These are phyloP conservation scores for Eupelmus urozonus DNA, from an alignment of 2,888 invertebrate genomes.

Conservation along the genomic window DNA sequence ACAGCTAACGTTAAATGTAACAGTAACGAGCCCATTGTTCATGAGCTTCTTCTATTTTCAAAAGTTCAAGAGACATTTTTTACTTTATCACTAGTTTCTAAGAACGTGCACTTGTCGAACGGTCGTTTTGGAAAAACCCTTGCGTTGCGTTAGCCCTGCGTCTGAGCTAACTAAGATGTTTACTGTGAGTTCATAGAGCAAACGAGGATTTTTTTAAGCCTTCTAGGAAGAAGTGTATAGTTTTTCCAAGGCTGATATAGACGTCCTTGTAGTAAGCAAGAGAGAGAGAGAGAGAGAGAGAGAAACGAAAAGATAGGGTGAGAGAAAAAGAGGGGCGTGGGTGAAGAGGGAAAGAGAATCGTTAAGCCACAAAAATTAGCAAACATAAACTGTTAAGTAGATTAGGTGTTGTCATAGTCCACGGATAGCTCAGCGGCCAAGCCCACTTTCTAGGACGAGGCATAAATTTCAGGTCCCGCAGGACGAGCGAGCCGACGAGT, in stretches of 20 bases:
- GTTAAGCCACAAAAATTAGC: slow-evolving; percentile 30
- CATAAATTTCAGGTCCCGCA: slow-evolving; percentile 31
- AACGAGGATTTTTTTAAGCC: no score
- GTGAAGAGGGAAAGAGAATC: neutral
- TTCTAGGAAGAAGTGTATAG: neutral
- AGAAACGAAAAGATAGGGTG: no score
- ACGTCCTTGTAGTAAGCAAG: slow-evolving; percentile 16
- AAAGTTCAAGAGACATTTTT: no score
- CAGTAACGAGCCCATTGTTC: no score
- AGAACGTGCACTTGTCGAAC: no score
- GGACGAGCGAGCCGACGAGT: neutral
- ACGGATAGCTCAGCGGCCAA: neutral
- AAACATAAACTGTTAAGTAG: slow-evolving; percentile 35
- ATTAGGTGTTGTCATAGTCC: slow-evolving; percentile 28
- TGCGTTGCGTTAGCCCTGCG: no score
- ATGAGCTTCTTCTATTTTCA: no score
- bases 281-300: neutral
- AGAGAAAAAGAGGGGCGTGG: neutral
- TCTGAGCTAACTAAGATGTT: no score
- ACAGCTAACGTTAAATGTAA: no score
- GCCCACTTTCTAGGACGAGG: slow-evolving; percentile 31
- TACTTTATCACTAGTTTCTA: no score
- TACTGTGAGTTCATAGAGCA: no score
- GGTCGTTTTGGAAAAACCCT: no score
- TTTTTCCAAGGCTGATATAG: slow-evolving; percentile 12